These are phyloP conservation scores for Xyrauchen texanus DNA, from an alignment of 2,113 vertebrate species.

Conservation along the genomic window DNA sequence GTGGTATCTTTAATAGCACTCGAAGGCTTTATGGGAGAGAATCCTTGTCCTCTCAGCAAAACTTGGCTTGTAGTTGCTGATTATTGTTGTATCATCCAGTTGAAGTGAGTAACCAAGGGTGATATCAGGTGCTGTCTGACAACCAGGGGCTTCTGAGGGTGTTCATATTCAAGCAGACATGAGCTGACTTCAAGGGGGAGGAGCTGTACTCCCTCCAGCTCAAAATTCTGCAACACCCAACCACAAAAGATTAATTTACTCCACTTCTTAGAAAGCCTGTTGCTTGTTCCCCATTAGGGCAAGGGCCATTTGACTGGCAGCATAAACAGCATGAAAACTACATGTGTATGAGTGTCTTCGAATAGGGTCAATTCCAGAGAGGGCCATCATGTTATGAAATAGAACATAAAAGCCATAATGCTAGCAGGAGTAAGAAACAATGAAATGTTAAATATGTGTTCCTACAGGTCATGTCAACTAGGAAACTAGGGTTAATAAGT, in stretches of 20 bases:
- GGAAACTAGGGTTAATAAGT: too few relatives aligned
- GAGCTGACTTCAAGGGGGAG: constrained; percentile 18
- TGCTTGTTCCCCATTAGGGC: background rate
- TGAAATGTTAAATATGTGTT: too few relatives aligned
- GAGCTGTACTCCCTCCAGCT: constrained; percentile 19
- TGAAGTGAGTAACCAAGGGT: constrained; percentile 10
- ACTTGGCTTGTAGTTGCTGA: constrained; percentile 27
- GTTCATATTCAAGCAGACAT: background rate
- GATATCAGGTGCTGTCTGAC: constrained; percentile 26
- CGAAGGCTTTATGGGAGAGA: too few relatives aligned
- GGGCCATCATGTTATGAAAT: background rate
- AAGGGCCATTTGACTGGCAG: background rate
- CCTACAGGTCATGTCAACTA: too few relatives aligned
- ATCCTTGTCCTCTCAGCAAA: background rate
- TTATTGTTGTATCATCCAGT: constrained; percentile 12
- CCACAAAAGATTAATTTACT: constrained; percentile 25
- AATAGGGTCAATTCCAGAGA: background rate
- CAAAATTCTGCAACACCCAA: constrained; percentile 17
- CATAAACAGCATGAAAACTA: constrained; percentile 1
- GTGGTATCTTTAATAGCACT: constrained; percentile 18
- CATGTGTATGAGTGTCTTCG: background rate
- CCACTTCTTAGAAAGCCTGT: constrained; percentile 38
- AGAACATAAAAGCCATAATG: background rate
- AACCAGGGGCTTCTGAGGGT: background rate
- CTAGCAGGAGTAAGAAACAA: background rate